phyloP scores from a whole-genome alignment of 2,888 invertebrate species.

The Eristalis pertinax region DNA sequence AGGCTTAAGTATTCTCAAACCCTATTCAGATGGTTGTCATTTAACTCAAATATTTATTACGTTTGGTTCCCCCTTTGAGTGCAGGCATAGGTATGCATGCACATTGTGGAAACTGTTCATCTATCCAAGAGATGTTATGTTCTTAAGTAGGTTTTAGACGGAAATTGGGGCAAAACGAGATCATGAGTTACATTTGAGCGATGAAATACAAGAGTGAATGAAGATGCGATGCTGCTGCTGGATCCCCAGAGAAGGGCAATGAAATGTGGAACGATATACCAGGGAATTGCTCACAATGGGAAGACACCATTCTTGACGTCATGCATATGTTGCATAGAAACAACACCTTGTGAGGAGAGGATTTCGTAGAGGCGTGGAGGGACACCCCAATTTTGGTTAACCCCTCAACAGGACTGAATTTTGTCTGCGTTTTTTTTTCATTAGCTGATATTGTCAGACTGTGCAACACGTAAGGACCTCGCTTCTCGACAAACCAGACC shows the following conservation, averaged over 20 bases:
- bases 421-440: not conserved
- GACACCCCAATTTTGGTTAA: too few species aligned
- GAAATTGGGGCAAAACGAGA: not conserved
- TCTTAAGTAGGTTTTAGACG: not conserved
- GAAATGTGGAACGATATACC: slow-evolving; percentile 1
- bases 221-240: not conserved
- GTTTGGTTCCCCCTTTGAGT: not conserved
- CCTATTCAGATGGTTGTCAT: not conserved
- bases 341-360: not conserved
- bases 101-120: not conserved
- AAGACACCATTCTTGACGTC: not conserved
- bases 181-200: not conserved
- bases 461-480: not conserved
- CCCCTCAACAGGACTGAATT: not conserved
- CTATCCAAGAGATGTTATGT: not conserved
- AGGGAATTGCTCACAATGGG: slow-evolving; percentile 11
- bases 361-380: not conserved
- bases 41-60: not conserved
- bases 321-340: not conserved
- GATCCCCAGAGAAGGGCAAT: not conserved
- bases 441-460: not conserved
- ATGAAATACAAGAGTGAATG: not conserved
- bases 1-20: too few species aligned
- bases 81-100: too few species aligned
- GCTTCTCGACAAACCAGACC: not conserved